phyloP scores from a whole-genome alignment of 2,113 vertebrate genomes.

The Dinomys branickii region DNA sequence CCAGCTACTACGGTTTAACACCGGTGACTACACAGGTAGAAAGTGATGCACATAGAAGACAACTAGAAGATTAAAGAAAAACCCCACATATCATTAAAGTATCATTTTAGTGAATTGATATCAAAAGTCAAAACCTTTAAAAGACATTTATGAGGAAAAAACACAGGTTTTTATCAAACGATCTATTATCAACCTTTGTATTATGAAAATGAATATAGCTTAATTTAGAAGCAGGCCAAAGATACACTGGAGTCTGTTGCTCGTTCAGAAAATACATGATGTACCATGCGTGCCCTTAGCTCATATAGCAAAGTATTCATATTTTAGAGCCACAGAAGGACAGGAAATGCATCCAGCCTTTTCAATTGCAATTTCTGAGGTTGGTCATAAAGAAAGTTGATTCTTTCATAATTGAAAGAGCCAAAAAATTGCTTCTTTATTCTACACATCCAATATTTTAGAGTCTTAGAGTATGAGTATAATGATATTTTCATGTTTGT shows the following conservation, averaged over 20 bases:
- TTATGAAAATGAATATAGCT: background rate
- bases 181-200: background rate
- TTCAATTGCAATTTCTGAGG: background rate
- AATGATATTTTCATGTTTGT: background rate
- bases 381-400: background rate
- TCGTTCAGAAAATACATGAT: background rate
- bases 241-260: background rate
- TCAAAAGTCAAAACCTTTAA: slow-evolving; percentile 41
- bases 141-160: background rate
- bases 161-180: background rate
- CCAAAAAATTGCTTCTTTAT: background rate
- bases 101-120: slow-evolving; percentile 36
- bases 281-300: background rate
- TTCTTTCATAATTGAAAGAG: background rate
- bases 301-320: background rate
- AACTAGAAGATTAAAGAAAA: slow-evolving; percentile 57
- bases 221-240: background rate
- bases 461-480: background rate
- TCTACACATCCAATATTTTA: background rate
- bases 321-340: background rate
- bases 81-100: slow-evolving; percentile 18
- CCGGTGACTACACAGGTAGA: slow-evolving; percentile 23
- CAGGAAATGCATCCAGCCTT: background rate
- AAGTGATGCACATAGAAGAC: background rate
- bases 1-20: background rate